Evolutionary conservation across 2,888 invertebrate genomes (phyloP), one percentile per base, ranked within the genome.

Genomic region (Drosophila falleni): DNA sequence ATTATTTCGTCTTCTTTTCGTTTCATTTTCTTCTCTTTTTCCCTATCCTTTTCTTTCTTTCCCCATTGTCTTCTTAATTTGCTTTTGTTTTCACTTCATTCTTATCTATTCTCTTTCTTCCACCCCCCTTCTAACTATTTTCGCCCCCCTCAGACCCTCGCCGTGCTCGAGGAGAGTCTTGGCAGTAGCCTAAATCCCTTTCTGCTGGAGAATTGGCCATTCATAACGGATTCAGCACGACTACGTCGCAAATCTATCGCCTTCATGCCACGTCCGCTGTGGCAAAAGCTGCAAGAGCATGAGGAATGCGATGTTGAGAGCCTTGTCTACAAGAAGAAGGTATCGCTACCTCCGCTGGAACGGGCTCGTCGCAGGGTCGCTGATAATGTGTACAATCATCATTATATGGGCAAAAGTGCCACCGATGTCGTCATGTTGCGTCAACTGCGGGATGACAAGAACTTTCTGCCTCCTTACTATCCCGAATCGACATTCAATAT

Each of bases 261-360:
- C 33, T 54, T 23, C 3, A 84, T 86, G 51, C 50, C 68, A 0
- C 84, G 87, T 13, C 90, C 90, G 0, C 58, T 89, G 0, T 91
- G 91, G 91, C 90, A 90, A 62, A 77, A 81, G 29, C 56, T 87
- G n/a, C 80, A 69, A 10, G 89, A 87, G 2, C 77, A 78, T 26
- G 59, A 69, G 0, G 69, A 85, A 31, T 91, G 91, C 54, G 91
- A 91, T 62, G 89, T 90, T 0, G 74, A 90, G 5, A 92, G 92
- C 50, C 47, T 89, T 5, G 55, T 81, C 0, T 73, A 84, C 5
- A 82, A 76, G 42, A 71, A 86, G 79, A 81, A 76, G 31, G 5
- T 66, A n/a, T 26, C 77, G 4, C 42, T 90, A 0, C 81, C 89
- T 1, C 88, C 90, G 0, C 63, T 88, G 19, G 91, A 92, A 51